A percentile compares a stretch with the other conserved stretches of the same genome.
Conservation (phyloP, 1,140 invertebrate species). For the Zaprionus kolodkinae region DNA sequence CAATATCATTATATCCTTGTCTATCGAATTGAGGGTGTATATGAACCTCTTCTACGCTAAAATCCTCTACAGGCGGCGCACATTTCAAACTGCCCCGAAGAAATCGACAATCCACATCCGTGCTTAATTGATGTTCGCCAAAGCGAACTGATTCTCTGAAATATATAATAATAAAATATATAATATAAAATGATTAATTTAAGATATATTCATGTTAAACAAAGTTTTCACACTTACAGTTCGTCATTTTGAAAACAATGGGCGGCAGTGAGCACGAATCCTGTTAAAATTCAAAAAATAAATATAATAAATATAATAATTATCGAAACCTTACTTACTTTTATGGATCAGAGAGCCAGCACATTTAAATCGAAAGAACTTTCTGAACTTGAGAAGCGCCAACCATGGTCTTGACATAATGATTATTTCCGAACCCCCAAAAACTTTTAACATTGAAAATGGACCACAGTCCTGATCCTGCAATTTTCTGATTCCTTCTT, state of each 20-base stretch:
- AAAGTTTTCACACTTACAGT: slow-evolving; percentile 17
- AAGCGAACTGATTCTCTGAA: no score
- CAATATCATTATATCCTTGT: no score
- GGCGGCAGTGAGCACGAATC: slow-evolving; percentile 38
- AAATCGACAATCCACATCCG: no score
- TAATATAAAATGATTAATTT: no score
- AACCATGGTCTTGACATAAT: slow-evolving; percentile 39
- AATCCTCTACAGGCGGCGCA: no score
- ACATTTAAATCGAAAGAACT: not conserved
- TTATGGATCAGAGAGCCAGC: slow-evolving; percentile 23
- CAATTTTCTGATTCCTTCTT: not conserved
- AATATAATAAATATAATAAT: no score
- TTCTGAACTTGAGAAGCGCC: slow-evolving; percentile 15
- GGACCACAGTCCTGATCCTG: not conserved
- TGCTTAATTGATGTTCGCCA: no score
- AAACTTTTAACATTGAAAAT: not conserved
- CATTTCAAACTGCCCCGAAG: no score
- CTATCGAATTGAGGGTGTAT: no score
- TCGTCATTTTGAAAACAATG: slow-evolving; percentile 14
- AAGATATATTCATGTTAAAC: no score
- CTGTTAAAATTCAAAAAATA: not conserved
- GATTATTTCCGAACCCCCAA: not conserved
- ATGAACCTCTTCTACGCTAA: no score
- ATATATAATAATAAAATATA: no score
- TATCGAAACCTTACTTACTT: slow-evolving; percentile 11